Conservation (phyloP, 2,113 vertebrate genomes). For the Synchiropus splendidus region DNA sequence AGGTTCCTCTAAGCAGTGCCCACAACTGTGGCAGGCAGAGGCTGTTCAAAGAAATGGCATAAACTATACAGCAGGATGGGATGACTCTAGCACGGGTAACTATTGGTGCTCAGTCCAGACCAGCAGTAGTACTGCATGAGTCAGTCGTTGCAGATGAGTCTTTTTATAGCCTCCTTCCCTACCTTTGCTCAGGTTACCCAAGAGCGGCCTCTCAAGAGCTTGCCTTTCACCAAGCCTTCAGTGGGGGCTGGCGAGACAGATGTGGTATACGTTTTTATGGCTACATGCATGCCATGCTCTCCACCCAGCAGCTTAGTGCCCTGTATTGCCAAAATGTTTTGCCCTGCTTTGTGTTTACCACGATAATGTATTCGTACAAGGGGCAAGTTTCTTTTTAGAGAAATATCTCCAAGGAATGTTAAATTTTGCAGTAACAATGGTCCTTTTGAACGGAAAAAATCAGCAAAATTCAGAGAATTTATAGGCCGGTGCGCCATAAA, state of each 20-base stretch:
- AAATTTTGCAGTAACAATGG: too few species aligned
- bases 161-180: constrained; percentile 59
- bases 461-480: too few species aligned
- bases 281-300: constrained; percentile 57
- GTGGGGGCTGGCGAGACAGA: constrained; percentile 65
- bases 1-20: constrained; percentile 47
- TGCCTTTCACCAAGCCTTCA: constrained; percentile 68
- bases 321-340: too few species aligned
- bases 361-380: too few species aligned
- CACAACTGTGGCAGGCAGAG: constrained; percentile 49
- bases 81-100: constrained; percentile 51
- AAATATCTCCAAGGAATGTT: too few species aligned
- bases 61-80: constrained; percentile 44
- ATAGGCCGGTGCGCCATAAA: too few species aligned
- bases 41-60: constrained; percentile 31
- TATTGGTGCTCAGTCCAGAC: constrained; percentile 33
- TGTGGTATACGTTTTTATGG: constrained; percentile 60
- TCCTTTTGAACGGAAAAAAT: too few species aligned
- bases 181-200: constrained; percentile 71
- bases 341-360: too few species aligned
- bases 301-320: not conserved
- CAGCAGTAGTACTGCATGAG: constrained; percentile 26
- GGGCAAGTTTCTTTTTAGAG: too few species aligned
- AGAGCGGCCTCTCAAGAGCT: constrained; percentile 66
- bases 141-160: constrained; percentile 22